phyloP scores from a whole-genome alignment of 2,113 vertebrate genomes.

The Tauraco erythrolophus region DNA sequence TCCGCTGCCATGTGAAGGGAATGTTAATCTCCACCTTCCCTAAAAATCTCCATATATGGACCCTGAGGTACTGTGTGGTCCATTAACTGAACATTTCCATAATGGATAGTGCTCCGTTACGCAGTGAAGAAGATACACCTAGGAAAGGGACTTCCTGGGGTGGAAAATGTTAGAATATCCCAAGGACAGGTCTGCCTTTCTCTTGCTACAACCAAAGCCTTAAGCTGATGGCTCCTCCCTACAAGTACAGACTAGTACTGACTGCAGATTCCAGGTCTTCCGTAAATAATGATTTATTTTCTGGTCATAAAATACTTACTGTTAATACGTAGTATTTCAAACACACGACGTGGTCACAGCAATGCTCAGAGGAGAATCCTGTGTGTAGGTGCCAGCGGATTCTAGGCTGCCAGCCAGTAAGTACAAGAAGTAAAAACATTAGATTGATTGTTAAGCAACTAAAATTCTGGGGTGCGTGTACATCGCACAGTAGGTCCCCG shows the following conservation, averaged over 20 bases:
- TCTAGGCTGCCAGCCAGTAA: constrained; percentile 1
- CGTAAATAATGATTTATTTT: not conserved
- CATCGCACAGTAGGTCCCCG: not conserved
- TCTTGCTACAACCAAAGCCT: not conserved
- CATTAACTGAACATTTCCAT: not conserved
- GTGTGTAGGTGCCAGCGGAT: not conserved
- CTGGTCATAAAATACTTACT: not conserved
- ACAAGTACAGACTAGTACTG: not conserved
- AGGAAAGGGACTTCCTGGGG: not conserved
- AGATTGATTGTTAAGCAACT: not conserved
- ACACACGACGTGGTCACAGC: not conserved
- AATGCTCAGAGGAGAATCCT: constrained; percentile 6
- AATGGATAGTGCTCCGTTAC: not conserved
- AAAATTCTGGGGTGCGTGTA: not conserved
- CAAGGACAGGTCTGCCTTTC: not conserved
- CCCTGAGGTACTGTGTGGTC: not conserved
- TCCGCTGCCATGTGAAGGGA: not conserved
- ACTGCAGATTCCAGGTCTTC: not conserved
- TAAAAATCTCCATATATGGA: not conserved
- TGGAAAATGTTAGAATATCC: not conserved
- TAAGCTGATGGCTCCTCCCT: not conserved
- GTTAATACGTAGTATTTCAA: not conserved
- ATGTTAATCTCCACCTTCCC: not conserved
- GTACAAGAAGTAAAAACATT: not conserved
- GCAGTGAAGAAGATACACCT: not conserved